A percentile compares a stretch with the other conserved stretches of the same genome.
Evolutionary conservation across 2,888 invertebrate species (phyloP).

Genomic region (Dynastes tityus): DNA sequence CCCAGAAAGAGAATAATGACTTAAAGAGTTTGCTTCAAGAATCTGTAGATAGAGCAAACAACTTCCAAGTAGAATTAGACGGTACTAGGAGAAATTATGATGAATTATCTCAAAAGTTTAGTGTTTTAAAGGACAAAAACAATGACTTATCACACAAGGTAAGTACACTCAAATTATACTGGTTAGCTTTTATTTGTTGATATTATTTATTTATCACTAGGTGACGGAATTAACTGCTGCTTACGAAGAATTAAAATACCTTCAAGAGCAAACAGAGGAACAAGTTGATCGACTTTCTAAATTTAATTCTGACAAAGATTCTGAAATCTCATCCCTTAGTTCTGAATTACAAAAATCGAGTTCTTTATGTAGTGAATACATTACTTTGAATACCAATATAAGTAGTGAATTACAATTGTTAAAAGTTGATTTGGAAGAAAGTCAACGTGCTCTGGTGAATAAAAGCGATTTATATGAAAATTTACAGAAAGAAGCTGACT

Average conservation of each 20-base stretch:
- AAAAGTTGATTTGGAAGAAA: slow-evolving; percentile 14
- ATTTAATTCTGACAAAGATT: slow-evolving; percentile 33
- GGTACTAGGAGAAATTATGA: slow-evolving; percentile 38
- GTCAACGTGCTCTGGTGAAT: slow-evolving; percentile 10
- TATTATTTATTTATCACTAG: slow-evolving; percentile 8
- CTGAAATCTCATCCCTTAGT: slow-evolving; percentile 13
- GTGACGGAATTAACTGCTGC: slow-evolving; percentile 21
- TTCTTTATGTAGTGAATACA: slow-evolving; percentile 13
- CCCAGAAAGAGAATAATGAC: slow-evolving; percentile 62
- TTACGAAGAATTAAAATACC: slow-evolving; percentile 2
- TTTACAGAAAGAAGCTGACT: slow-evolving; percentile 37
- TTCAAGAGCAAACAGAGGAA: slow-evolving; percentile 13
- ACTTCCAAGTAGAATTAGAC: slow-evolving; percentile 48
- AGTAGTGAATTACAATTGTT: slow-evolving; percentile 18
- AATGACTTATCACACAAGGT: slow-evolving; percentile 51
- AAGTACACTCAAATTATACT: not conserved
- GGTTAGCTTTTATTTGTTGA: not conserved
- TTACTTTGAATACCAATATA: slow-evolving; percentile 16
- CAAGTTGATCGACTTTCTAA: slow-evolving; percentile 7
- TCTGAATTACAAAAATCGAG: slow-evolving; percentile 11
- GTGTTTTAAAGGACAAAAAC: slow-evolving; percentile 48
- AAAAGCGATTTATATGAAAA: slow-evolving; percentile 41
- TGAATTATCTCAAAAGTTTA: slow-evolving; percentile 48
- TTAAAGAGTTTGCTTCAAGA: slow-evolving; percentile 56
- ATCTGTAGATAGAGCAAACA: slow-evolving; percentile 47